Evolutionary conservation across 2,797 vertebrate species (phyloP).

Genomic region (Aulostomus chinensis): DNA sequence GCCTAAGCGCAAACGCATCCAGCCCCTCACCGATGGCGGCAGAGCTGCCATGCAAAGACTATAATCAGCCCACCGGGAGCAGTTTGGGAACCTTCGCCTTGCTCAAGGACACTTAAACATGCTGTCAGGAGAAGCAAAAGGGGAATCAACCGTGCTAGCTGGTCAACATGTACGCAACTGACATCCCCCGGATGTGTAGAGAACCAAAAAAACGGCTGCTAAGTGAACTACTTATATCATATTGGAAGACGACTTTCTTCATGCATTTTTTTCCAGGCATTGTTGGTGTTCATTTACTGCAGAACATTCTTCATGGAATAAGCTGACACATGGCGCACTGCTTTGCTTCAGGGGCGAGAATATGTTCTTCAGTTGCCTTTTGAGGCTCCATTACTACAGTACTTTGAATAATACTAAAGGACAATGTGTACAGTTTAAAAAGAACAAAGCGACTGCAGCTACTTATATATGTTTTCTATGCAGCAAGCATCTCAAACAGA

Average conservation of each 20-base stretch:
- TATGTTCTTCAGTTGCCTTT: conserved; percentile 32
- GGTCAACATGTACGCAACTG: background rate
- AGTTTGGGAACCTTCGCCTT: conserved; percentile 18
- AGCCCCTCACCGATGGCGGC: conserved; percentile 1
- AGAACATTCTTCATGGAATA: conserved; percentile 48
- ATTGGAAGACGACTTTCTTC: conserved; percentile 73
- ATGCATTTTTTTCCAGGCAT: conserved; percentile 69
- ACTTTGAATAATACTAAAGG: conserved; percentile 73
- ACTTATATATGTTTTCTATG: conserved; percentile 38
- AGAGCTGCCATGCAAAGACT: conserved; percentile 51
- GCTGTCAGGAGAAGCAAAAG: conserved; percentile 10
- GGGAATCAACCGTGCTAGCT: background rate
- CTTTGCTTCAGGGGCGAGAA: conserved; percentile 50
- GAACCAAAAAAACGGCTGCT: background rate
- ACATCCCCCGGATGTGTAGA: background rate
- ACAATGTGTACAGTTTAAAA: conserved; percentile 66
- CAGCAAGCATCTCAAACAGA: conserved; percentile 21
- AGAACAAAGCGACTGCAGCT: conserved; percentile 50
- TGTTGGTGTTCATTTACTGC: conserved; percentile 43
- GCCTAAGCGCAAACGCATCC: background rate
- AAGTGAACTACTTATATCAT: conserved; percentile 21
- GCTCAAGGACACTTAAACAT: conserved; percentile 45
- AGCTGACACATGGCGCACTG: conserved; percentile 55
- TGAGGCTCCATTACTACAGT: conserved; percentile 68
- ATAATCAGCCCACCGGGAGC: conserved; percentile 28